Base-by-base conservation (phyloP, 2,888 invertebrate species). In the Sthenelais limicola region DNA sequence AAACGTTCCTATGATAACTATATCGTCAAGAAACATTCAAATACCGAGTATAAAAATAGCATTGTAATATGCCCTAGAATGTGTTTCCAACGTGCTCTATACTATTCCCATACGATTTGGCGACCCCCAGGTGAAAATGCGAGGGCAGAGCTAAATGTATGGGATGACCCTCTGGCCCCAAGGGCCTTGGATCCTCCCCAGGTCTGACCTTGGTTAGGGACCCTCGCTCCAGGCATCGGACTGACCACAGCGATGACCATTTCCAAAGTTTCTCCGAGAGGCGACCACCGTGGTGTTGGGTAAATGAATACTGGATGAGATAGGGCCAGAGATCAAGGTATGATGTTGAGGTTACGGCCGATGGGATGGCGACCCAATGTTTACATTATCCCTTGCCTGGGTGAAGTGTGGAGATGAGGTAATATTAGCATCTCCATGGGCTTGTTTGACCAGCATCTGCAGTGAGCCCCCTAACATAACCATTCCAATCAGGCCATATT, bases 401-500 rank as follows among this genome's bases (percentile, higher is more conserved):
- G 30, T 32, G 2, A 18, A 7, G 30, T 12, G 4, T 52, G 12
- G 32, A 56, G 56, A 56, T 56, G 56, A 56, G 56, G 56, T 56
- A 56, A 56, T 56, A 32, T 56, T 56, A 32, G 3, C 56, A n/a
- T 21, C 30, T 24, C 9, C 56, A 32, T 12, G 56, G 56, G 30
- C 9, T 33, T 56, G 32, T 56, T 56, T 56, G 56, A 56, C 21
- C 7, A 56, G 26, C 56, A 5, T 56, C 56, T 5, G 18, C 30
- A n/a, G n/a, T n/a, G 18, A 33, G 56, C 56, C 56, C 48, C 56
- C 33, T 56, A 32, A 56, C 56, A 32, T 56, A 33, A 33, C 30
- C 56, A 56, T 12, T 33, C 56, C 21, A 32, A 56, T 56, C 56
- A 56, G 33, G 32, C 56, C 30, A 43, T 18, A 9, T 43, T 43